phyloP scores from a whole-genome alignment of 2,113 vertebrate species.

The Myotis yumanensis region DNA sequence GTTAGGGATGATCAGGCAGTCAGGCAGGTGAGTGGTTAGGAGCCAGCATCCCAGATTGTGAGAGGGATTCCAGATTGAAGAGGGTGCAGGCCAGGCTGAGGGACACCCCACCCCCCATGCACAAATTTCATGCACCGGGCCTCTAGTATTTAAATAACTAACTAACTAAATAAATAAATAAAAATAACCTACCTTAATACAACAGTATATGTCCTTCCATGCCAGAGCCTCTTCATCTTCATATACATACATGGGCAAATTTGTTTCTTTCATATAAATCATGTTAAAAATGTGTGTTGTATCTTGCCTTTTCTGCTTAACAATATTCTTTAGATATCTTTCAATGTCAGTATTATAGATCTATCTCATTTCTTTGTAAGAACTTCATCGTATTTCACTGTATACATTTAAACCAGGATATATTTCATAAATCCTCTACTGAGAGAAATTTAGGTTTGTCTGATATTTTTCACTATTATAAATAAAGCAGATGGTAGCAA shows the following conservation, averaged over 20 bases:
- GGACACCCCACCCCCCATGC: too few species aligned
- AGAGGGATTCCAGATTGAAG: too few species aligned
- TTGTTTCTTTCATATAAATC: background rate
- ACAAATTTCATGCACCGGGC: too few species aligned
- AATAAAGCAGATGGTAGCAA: background rate
- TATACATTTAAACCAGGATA: background rate
- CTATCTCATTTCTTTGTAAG: background rate
- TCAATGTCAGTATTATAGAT: background rate
- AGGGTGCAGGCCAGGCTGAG: too few species aligned
- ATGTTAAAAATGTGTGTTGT: background rate
- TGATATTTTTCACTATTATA: background rate
- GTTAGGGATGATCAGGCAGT: too few species aligned
- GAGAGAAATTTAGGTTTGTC: constrained; percentile 3
- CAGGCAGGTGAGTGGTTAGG: too few species aligned
- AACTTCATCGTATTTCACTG: background rate
- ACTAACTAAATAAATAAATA: too few species aligned
- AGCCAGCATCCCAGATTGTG: too few species aligned
- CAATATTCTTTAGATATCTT: constrained; percentile 6
- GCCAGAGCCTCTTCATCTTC: background rate
- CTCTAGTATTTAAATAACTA: too few species aligned
- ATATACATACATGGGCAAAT: background rate
- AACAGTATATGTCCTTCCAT: background rate
- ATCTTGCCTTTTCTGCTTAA: constrained; percentile 24
- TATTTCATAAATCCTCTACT: constrained; percentile 12
- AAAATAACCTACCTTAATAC: background rate